These are phyloP conservation scores for Hypothenemus hampei DNA, from an alignment of 1,140 invertebrate genomes.

Conservation along the genomic window DNA sequence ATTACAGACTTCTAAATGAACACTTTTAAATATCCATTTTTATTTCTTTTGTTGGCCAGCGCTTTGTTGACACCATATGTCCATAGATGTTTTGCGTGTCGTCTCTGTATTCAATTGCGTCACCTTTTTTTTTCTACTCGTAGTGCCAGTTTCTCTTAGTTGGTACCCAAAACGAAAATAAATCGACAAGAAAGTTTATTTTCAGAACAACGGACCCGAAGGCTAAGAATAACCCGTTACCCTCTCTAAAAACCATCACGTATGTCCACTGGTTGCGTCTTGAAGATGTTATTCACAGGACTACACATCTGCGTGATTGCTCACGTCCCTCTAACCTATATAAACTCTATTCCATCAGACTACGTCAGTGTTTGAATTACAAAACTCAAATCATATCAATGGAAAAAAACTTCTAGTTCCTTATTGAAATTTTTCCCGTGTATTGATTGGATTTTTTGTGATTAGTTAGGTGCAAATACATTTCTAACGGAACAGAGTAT, in stretches of 20 bases:
- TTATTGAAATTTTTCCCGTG: neutral
- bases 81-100: too few relatives aligned
- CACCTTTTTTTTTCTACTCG: too few relatives aligned
- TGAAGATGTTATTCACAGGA: constrained; percentile 42
- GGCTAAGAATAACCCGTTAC: constrained; percentile 38
- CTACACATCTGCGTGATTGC: constrained; percentile 36
- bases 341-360: constrained; percentile 30
- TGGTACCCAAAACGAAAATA: too few relatives aligned
- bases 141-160: too few relatives aligned
- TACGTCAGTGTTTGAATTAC: neutral
- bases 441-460: neutral
- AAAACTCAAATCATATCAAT: neutral
- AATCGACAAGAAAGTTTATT: too few relatives aligned
- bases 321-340: too few relatives aligned
- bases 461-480: neutral
- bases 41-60: too few relatives aligned
- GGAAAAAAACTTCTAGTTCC: neutral
- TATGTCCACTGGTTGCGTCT: constrained; percentile 39
- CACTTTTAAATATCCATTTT: too few relatives aligned
- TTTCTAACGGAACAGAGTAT: constrained; percentile 11
- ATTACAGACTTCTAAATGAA: too few relatives aligned
- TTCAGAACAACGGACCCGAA: too few relatives aligned
- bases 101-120: too few relatives aligned
- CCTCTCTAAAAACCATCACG: constrained; percentile 34
- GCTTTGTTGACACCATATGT: too few relatives aligned